Percentiles rank a stretch among this genome's conserved stretches.
Conservation (phyloP, 2,888 invertebrate genomes). For the Dyspetes luteomarginatus region DNA sequence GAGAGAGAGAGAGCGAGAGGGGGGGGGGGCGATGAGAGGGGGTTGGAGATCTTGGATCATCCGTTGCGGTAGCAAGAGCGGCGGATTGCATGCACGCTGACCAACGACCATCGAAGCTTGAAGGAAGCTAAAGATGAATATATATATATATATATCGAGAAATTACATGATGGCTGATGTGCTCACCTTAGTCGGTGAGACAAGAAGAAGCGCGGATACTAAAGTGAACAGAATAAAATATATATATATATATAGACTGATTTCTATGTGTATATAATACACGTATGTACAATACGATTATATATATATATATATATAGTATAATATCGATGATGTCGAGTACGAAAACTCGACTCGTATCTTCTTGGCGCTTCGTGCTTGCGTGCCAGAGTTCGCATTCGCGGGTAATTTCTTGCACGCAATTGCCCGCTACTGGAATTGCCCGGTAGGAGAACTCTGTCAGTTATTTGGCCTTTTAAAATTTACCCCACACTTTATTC, state of each 20-base stretch:
- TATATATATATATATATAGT: constrained; percentile 30
- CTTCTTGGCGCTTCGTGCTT: constrained; percentile 73
- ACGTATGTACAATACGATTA: too few relatives aligned
- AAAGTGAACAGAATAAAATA: constrained; percentile 7
- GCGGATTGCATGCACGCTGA: constrained; percentile 74
- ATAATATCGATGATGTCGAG: constrained; percentile 32
- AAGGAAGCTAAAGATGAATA: constrained; percentile 65
- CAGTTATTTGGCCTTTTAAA: constrained; percentile 80
- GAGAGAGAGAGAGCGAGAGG: background rate
- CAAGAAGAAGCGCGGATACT: constrained; percentile 55
- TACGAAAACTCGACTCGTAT: constrained; percentile 61
- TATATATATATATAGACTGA: constrained; percentile 24
- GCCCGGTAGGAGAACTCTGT: constrained; percentile 81
- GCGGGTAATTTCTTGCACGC: constrained; percentile 82
- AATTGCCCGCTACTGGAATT: constrained; percentile 82
- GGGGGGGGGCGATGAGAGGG: background rate
- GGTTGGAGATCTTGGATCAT: constrained; percentile 47
- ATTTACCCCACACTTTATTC: constrained; percentile 74
- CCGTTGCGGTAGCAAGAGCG: constrained; percentile 63
- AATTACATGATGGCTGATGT: constrained; percentile 50
- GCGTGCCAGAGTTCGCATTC: constrained; percentile 79
- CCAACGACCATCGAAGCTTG: constrained; percentile 74
- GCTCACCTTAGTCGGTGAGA: constrained; percentile 50
- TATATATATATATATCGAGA: constrained; percentile 27
- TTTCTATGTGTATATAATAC: constrained; percentile 6